Base-by-base conservation (phyloP, 2,888 invertebrate species). In the Cremastinae sp. region DNA sequence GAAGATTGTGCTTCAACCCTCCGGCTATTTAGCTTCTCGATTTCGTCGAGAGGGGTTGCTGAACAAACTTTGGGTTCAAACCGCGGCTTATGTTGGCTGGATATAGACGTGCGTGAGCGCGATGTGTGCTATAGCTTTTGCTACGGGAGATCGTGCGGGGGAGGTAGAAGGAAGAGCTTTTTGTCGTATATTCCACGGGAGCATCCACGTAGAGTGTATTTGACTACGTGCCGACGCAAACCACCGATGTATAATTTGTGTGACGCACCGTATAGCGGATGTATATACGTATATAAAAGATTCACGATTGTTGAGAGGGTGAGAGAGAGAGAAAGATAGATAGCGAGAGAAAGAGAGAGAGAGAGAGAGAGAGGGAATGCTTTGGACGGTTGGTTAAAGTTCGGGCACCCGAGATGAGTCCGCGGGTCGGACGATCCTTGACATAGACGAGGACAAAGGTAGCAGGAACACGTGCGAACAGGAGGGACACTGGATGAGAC, bases 221-320 rank as follows among this genome's bases (percentile, higher is more conserved):
- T 82, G 83, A 81, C 79, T 81, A 83, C 83, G 83, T 83, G 83
- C 82, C 75, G 76, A 71, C 78, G 83, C 82, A 83, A 83, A 82
- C 81, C 81, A 62, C 80, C 65, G 74, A 78, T 81, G 82, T 82
- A 83, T 83, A 83, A 83, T 82, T 81, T 80, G 80, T 66, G 78
- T 51, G 58, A 59, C 51, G 18, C 69, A 51, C 16, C 12, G 69
- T 47, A 37, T 28, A 43, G 47, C 8, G 12, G 28, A 37, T 56
- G 18, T 53, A 51, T 65, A 65, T 16, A 68, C 12, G 22, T 49
- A 39, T 47, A 66, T 55, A 18, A 43, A 12, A 55, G 28, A 55
- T 35, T 12, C 28, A 28, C 28, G 28, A 28, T 28, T 28, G 28
- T 28, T 28, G 28, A 3, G 28, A 28, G 28, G 5, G 28, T 3